Conservation (phyloP, 2,113 vertebrate genomes). For the Grammomys dolichurus region DNA sequence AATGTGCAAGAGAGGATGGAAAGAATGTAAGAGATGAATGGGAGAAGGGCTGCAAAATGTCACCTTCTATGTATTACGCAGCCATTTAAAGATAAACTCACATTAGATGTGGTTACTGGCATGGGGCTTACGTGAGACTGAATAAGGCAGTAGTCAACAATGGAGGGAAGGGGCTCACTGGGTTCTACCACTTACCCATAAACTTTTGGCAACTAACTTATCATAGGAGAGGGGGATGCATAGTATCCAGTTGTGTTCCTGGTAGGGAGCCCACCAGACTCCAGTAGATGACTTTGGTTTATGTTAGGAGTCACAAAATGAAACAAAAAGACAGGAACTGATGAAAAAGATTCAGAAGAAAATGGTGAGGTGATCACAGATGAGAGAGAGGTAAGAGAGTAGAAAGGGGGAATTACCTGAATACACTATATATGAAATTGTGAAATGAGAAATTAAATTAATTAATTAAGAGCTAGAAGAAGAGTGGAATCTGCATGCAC, state of each 20-base stretch:
- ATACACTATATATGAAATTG: background rate
- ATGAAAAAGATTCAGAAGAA: background rate
- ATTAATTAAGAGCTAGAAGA: background rate
- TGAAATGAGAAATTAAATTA: background rate
- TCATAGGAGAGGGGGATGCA: background rate
- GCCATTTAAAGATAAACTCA: background rate
- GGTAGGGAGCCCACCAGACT: background rate
- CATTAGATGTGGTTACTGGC: background rate
- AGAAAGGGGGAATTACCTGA: background rate
- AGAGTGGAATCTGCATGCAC: background rate
- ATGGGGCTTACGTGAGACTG: background rate
- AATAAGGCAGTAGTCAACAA: background rate
- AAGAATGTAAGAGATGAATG: background rate
- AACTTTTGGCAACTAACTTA: background rate
- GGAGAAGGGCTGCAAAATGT: background rate
- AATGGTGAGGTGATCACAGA: background rate
- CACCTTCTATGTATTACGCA: background rate
- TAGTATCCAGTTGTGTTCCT: background rate
- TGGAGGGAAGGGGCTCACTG: background rate
- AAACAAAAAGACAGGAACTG: background rate
- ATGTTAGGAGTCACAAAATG: background rate
- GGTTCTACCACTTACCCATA: background rate
- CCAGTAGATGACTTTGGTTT: background rate
- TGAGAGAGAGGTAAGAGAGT: background rate
- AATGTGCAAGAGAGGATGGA: background rate